Evolutionary conservation across 2,113 vertebrate species (phyloP).

Genomic region (western clawed frog (Xenopus tropicalis)): DNA sequence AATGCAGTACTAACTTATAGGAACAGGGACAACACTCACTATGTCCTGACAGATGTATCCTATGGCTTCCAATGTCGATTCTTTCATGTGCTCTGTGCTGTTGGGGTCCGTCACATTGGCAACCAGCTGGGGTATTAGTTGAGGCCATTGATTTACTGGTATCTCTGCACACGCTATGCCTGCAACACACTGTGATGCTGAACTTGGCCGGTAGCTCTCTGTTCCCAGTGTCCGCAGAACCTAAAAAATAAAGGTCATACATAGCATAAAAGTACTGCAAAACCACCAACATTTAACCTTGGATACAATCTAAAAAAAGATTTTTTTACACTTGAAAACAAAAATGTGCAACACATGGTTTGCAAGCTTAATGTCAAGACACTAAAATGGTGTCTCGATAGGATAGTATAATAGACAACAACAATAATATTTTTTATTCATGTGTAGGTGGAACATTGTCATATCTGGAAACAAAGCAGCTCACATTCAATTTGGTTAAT

Average conservation of each 20-base stretch:
- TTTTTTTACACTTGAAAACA: too few species aligned
- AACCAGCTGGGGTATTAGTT: constrained; percentile 92
- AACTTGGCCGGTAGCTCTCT: constrained; percentile 94
- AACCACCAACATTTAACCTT: too few species aligned
- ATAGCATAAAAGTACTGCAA: neutral
- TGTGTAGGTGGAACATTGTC: too few species aligned
- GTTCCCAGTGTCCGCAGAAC: constrained; percentile 94
- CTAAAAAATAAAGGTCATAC: constrained; percentile 52
- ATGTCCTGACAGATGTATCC: constrained; percentile 99
- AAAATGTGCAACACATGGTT: too few species aligned
- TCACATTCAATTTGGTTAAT: too few species aligned
- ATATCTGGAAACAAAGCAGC: too few species aligned
- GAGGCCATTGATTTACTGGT: constrained; percentile 93
- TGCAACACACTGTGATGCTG: constrained; percentile 94
- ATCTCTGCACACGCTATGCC: constrained; percentile 97
- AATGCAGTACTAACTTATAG: too few species aligned
- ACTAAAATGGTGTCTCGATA: too few species aligned
- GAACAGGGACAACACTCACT: constrained; percentile 65
- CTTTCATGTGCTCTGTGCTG: constrained; percentile 98
- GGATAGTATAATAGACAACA: too few species aligned
- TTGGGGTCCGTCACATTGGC: constrained; percentile 92
- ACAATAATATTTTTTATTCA: too few species aligned
- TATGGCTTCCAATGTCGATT: constrained; percentile 96
- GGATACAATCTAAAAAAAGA: too few species aligned
- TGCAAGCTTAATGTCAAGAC: too few species aligned